A percentile compares a stretch with the other conserved stretches of the same genome.
Evolutionary conservation across 2,888 invertebrate species (phyloP).

Genomic region (Platerodrilus igneus): DNA sequence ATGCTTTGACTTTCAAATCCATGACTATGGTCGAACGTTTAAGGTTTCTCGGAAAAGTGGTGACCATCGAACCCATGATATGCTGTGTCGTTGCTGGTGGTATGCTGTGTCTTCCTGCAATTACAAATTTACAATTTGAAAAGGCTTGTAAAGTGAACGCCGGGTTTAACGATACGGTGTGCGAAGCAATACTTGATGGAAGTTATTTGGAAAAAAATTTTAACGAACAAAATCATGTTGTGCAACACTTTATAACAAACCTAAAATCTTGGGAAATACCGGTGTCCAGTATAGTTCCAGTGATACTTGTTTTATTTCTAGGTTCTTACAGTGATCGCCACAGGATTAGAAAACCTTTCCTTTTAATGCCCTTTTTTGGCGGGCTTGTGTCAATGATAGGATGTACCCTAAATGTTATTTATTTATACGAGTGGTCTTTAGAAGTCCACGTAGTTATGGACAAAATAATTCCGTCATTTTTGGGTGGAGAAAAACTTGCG

Average conservation of each 20-base stretch:
- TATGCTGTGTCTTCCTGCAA: constrained; percentile 44
- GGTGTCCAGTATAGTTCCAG: constrained; percentile 41
- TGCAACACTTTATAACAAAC: constrained; percentile 50
- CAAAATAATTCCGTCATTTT: constrained; percentile 53
- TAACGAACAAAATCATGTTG: constrained; percentile 45
- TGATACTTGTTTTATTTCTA: constrained; percentile 41
- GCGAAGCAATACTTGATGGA: constrained; percentile 45
- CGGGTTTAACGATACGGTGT: constrained; percentile 50
- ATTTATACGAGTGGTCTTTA: constrained; percentile 52
- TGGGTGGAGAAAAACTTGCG: constrained; percentile 53
- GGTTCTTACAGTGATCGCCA: constrained; percentile 46
- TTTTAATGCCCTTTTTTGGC: constrained; percentile 43
- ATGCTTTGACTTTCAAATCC: too few relatives aligned
- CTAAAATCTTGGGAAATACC: constrained; percentile 43
- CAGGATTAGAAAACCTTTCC: constrained; percentile 44
- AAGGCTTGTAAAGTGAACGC: constrained; percentile 56
- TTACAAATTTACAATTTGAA: constrained; percentile 53
- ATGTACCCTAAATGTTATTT: constrained; percentile 53
- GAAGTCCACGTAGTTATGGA: constrained; percentile 52
- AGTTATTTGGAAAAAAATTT: constrained; percentile 30
- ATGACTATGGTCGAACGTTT: too few relatives aligned
- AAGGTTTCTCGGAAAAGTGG: too few relatives aligned
- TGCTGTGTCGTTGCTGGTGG: constrained; percentile 38
- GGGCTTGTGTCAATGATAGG: constrained; percentile 49
- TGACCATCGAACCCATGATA: constrained; percentile 45